Conservation (phyloP, 2,113 vertebrate genomes). For the Ptilorrhoa leucosticta region DNA sequence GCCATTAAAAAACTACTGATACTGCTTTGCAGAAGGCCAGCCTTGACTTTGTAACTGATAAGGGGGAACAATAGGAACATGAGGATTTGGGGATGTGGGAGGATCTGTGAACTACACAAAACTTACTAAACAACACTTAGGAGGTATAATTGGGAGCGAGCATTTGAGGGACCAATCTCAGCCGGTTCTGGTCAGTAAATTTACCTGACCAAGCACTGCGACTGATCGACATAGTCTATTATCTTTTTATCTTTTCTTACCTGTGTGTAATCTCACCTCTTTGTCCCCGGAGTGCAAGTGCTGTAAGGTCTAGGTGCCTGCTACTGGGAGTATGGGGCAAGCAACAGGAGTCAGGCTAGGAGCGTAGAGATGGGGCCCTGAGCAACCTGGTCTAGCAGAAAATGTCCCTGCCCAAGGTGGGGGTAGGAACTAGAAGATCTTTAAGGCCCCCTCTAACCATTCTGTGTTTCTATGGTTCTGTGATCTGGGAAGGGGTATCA, state of each 20-base stretch:
- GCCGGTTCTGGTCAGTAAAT: background rate
- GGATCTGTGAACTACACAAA: background rate
- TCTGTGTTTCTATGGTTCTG: background rate
- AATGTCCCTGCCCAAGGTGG: background rate
- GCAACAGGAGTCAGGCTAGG: background rate
- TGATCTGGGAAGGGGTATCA: rapidly evolving
- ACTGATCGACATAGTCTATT: background rate
- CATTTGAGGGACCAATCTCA: background rate
- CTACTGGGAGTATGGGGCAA: background rate
- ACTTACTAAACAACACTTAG: background rate
- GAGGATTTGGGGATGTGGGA: background rate
- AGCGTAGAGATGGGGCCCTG: too few relatives aligned
- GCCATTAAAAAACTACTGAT: background rate
- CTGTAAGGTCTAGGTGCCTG: background rate
- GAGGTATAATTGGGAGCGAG: rapidly evolving
- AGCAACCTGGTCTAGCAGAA: background rate
- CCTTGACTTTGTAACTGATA: background rate
- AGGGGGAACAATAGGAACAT: background rate
- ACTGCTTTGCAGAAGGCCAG: background rate
- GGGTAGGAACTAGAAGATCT: background rate
- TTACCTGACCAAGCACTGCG: background rate
- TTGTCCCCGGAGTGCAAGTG: background rate
- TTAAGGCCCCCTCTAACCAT: background rate
- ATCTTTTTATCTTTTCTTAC: background rate
- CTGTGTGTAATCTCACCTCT: background rate